Base-by-base conservation (phyloP, 2,797 vertebrate species). In the Harpagifer antarcticus region DNA sequence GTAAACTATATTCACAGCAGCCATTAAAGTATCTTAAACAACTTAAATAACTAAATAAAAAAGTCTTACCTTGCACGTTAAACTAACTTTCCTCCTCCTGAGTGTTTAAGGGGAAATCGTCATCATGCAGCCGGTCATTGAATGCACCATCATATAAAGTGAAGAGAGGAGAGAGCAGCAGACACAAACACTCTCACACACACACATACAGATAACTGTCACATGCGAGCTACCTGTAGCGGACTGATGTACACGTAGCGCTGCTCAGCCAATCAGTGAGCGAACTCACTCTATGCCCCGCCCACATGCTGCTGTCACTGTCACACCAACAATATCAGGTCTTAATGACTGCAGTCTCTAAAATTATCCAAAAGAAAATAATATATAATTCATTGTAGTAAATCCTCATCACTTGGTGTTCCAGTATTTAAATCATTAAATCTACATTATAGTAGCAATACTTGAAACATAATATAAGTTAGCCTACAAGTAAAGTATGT, bases 241-340 rank as follows among this genome's bases (percentile, higher is more conserved):
- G 72, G 89, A 76, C 85, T 72, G 82, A 93, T 81, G 95, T 92
- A 92, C 95, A 96, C 95, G 95, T 96, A 78, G 94, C 93, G 74
- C 89, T 95, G 79, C 76, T 91, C 83, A 72, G 89, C 95, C 95
- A 95, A 95, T 95, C 84, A 88, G 55, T 88, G 74, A 52, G 72
- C 60, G 31, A 45, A 48, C n/a, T 15, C 61, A 0, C 65, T 27
- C 55, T 31, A 23, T 37, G 73, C 52, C 47, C 68, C 15, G 49
- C 20, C 27, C 11, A 11, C 27, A 9, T n/a, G 61, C 68, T 59
- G 23, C 56, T 54, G 33, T 9, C 8, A 14, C 63, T 8, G 48
- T 27, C 58, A 12, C 33, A 4, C 4, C 43, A 7, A 3, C 15
- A 1, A 3, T 3, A 49, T 64, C 53, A 12, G 3, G 11, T 8